These are phyloP conservation scores for Hipposideros armiger DNA, from an alignment of 2,113 vertebrate genomes.

Conservation along the genomic window DNA sequence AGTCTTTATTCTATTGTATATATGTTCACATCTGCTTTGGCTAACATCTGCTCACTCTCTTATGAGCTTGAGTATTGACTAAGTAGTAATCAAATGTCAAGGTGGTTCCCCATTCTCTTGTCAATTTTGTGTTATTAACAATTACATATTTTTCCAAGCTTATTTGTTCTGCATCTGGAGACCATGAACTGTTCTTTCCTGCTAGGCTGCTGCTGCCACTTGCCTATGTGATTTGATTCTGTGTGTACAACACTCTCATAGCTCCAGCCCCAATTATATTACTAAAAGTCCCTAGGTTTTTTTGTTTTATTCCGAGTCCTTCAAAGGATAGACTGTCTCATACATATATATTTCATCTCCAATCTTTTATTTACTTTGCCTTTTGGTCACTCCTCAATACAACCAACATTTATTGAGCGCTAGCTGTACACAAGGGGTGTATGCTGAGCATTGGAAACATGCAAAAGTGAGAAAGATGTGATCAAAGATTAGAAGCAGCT, in stretches of 20 bases:
- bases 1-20: conserved; percentile 3
- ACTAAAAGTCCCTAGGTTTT: conserved; percentile 49
- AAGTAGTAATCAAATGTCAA: conserved; percentile 60
- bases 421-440: conserved; percentile 40
- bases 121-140: conserved; percentile 73
- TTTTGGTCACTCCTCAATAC: conserved; percentile 39
- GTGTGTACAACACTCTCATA: conserved; percentile 43
- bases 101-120: conserved; percentile 64
- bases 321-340: conserved; percentile 6
- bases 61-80: conserved; percentile 63
- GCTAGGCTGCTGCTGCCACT: conserved; percentile 45
- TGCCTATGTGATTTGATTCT: conserved; percentile 68
- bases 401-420: conserved; percentile 39
- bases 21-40: conserved; percentile 68
- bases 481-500: not conserved
- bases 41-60: conserved; percentile 68
- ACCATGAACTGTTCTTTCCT: not conserved
- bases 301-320: conserved; percentile 69
- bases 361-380: conserved; percentile 51
- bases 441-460: not conserved
- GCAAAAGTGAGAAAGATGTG: not conserved
- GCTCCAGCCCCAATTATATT: conserved; percentile 53
- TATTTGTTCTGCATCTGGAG: conserved; percentile 54
- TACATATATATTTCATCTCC: conserved; percentile 63
- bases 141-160: conserved; percentile 71